These are phyloP conservation scores for Aethes cnicana DNA, from an alignment of 2,888 invertebrate species.

Conservation along the genomic window DNA sequence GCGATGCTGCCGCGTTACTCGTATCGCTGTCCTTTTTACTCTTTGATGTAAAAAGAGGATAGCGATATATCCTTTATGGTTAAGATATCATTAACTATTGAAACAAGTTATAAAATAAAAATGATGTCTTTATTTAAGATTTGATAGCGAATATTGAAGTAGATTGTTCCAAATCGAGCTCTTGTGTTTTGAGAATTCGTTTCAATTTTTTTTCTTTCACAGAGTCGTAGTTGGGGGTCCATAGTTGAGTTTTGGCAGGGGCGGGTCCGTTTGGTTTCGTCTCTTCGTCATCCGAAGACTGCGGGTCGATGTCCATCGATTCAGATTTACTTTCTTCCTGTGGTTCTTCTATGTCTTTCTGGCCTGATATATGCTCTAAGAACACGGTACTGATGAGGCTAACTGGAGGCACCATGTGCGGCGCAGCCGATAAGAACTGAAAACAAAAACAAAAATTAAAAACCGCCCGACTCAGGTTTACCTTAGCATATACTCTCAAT, in stretches of 20 bases:
- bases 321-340: conserved; percentile 42
- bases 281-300: conserved; percentile 66
- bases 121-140: conserved; percentile 34
- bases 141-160: conserved; percentile 54
- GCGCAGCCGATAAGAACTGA: conserved; percentile 68
- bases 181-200: conserved; percentile 61
- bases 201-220: conserved; percentile 72
- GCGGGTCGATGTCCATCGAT: conserved; percentile 49
- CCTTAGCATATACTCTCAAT: too few relatives aligned
- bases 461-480: too few relatives aligned
- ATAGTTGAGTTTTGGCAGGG: conserved; percentile 56
- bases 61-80: too few relatives aligned
- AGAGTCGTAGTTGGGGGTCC: conserved; percentile 69
- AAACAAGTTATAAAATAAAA: too few relatives aligned
- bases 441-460: conserved; percentile 39
- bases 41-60: too few relatives aligned
- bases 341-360: conserved; percentile 45
- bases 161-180: conserved; percentile 57
- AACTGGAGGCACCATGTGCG: conserved; percentile 74
- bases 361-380: conserved; percentile 66
- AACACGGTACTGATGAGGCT: conserved; percentile 67
- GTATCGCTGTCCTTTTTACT: too few relatives aligned
- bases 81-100: too few relatives aligned
- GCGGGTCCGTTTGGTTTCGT: conserved; percentile 44
- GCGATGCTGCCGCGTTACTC: too few relatives aligned